Conservation (phyloP, 2,797 vertebrate genomes). For the Percopsis omiscomaycus region DNA sequence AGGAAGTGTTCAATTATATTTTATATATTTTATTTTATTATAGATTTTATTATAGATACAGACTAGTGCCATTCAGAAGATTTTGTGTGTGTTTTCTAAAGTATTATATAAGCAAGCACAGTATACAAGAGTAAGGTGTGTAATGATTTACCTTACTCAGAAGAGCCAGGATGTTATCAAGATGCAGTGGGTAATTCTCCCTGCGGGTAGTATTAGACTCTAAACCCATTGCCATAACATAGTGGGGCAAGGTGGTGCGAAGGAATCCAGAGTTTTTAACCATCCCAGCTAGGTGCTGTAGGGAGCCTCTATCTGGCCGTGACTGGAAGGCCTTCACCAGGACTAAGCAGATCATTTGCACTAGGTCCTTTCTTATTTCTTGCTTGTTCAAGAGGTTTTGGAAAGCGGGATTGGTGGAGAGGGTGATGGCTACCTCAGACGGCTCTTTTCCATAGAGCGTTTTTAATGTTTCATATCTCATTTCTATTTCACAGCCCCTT, state of each 20-base stretch:
- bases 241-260: conserved; percentile 77
- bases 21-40: no score
- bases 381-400: conserved; percentile 70
- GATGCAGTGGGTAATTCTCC: conserved; percentile 78
- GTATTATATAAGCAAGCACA: no score
- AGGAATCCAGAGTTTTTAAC: conserved; percentile 88
- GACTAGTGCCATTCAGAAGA: no score
- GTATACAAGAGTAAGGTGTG: not conserved
- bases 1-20: no score
- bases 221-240: conserved; percentile 80
- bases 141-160: conserved; percentile 70
- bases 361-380: conserved; percentile 74
- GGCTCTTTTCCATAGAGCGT: conserved; percentile 82
- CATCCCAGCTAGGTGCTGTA: conserved; percentile 80
- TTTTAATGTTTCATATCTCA: conserved; percentile 81
- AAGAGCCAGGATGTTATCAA: conserved; percentile 83
- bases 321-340: conserved; percentile 84
- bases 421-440: conserved; percentile 83
- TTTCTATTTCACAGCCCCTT: conserved; percentile 12
- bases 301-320: conserved; percentile 74
- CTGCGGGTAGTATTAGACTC: conserved; percentile 67
- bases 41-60: no score
- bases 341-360: conserved; percentile 84
- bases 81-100: not conserved
- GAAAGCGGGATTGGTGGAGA: conserved; percentile 77